Evolutionary conservation across 2,113 vertebrate genomes (phyloP), one percentile per base, ranked within the genome.

Genomic region (Ciconia boyciana): DNA sequence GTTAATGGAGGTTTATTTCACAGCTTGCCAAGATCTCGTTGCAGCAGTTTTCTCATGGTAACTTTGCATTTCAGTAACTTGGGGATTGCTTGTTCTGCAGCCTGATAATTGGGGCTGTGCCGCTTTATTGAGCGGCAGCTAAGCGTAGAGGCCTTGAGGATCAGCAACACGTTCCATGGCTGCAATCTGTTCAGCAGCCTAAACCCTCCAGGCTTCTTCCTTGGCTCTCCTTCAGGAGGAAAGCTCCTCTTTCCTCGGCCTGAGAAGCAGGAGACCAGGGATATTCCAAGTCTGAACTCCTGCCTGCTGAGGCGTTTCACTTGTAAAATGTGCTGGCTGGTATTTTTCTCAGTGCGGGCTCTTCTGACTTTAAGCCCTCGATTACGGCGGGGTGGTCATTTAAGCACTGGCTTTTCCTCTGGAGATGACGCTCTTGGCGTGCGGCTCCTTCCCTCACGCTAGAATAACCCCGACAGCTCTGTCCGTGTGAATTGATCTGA

Each of bases 231-330:
- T 94, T 96, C 95, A 95, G 92, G 55, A 96, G 90, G 90, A 86
- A 92, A 95, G 83, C 95, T 97, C 87, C 78, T 81, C 88, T 94
- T 60, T 10, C 57, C 92, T 89, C 88, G 26, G 80, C 92, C 81
- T 69, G 87, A 69, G 81, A 52, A 91, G 86, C 90, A 52, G 86
- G 89, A 94, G 92, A 65, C 34, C 15, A 0, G 90, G 88, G 88
- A 89, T 95, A 84, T 91, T 87, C 89, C 16, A 24, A 57, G 72
- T 5, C 92, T 87, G 54, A 90, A 44, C 90, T 93, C 90, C 21
- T 89, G 95, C 96, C 97, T 94, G 96, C 97, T 96, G 94, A 91
- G 92, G 91, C 94, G 92, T 96, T 91, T 96, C 95, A 94, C 68
- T 96, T 95, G 95, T 92, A 13, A 96, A 96, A 96, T 95, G 86